These are phyloP conservation scores for Euphonia xanthogaster DNA, from an alignment of 2,797 vertebrate species.

Conservation along the genomic window DNA sequence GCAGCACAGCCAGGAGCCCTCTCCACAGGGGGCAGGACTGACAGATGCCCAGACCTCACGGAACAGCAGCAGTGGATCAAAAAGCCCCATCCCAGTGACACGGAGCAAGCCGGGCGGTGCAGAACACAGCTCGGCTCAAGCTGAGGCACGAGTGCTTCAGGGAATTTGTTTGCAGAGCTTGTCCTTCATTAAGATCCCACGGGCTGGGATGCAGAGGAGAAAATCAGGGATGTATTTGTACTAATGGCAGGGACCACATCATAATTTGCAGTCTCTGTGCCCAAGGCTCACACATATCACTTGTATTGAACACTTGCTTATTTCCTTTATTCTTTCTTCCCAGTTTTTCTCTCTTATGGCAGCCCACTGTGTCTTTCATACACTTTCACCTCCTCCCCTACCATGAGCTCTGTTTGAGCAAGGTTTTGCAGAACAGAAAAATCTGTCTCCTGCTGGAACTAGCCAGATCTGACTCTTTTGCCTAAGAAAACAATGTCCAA, in stretches of 20 bases:
- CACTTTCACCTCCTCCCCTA: not conserved
- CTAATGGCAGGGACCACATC: not conserved
- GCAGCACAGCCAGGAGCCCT: not conserved
- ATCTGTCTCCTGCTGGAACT: not conserved
- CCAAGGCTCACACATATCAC: not conserved
- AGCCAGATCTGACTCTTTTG: not conserved
- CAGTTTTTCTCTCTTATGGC: not conserved
- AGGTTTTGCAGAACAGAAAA: not conserved
- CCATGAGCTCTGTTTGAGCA: not conserved
- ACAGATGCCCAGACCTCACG: not conserved
- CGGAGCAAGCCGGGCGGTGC: accelerated
- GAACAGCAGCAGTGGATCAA: not conserved
- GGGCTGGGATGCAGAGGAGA: not conserved
- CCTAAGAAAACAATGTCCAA: not conserved
- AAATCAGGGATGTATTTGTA: not conserved
- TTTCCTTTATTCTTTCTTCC: not conserved
- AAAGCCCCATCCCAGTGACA: not conserved
- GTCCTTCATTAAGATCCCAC: not conserved
- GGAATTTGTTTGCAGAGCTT: not conserved
- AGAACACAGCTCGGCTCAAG: not conserved
- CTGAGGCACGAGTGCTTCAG: not conserved
- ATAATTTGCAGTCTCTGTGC: not conserved
- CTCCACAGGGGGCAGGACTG: not conserved
- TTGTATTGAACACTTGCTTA: not conserved
- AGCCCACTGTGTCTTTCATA: not conserved